A percentile compares a stretch with the other conserved stretches of the same genome.
These are phyloP conservation scores for Drosophila mayri DNA, from an alignment of 1,140 invertebrate species.

Conservation along the genomic window DNA sequence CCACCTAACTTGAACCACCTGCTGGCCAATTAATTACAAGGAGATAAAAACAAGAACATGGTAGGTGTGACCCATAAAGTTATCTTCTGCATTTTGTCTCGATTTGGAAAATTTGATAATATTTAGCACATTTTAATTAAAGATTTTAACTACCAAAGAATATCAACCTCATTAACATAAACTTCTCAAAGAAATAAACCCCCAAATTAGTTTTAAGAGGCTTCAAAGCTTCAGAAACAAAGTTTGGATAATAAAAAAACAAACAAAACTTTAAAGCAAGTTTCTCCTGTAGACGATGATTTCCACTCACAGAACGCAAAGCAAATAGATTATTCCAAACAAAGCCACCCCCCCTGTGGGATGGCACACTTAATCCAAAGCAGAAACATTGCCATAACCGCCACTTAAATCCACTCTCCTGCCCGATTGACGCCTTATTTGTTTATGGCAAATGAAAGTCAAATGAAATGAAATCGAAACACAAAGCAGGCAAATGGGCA, in stretches of 20 bases:
- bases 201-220: conserved; percentile 1
- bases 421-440: conserved; percentile 55
- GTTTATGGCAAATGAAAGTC: conserved; percentile 66
- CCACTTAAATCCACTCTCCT: conserved; percentile 40
- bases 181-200: not conserved
- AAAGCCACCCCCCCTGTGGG: not conserved
- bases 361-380: conserved; percentile 24
- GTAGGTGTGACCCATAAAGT: conserved; percentile 1
- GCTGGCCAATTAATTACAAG: conserved; percentile 3
- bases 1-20: not conserved
- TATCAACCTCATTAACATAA: not conserved
- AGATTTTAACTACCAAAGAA: not conserved
- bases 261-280: conserved; percentile 8
- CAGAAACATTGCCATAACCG: conserved; percentile 35
- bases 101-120: not conserved
- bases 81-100: not conserved
- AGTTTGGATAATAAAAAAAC: not conserved
- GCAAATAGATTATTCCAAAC: conserved; percentile 1
- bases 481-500: conserved; percentile 56
- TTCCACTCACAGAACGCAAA: not conserved
- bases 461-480: conserved; percentile 77
- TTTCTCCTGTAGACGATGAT: not conserved
- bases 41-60: not conserved
- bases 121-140: not conserved
- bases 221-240: not conserved